Evolutionary conservation across 2,113 vertebrate genomes (phyloP).

Genomic region (Dicentrarchus labrax): DNA sequence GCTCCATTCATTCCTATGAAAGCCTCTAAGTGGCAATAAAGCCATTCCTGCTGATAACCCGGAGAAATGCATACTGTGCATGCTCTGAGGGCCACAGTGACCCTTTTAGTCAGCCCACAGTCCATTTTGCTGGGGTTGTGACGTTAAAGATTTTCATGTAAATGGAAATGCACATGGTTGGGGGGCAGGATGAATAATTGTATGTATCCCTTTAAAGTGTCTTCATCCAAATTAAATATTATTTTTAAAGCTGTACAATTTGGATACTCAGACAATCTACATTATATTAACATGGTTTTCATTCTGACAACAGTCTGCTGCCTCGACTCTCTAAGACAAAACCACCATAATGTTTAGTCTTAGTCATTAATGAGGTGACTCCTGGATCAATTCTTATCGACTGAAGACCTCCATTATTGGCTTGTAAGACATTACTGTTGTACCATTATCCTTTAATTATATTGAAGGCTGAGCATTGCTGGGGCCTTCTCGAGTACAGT

Average conservation of each 20-base stretch:
- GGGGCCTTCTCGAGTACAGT: conserved; percentile 36
- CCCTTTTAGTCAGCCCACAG: too few species aligned
- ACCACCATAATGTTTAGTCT: conserved; percentile 51
- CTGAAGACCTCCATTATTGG: conserved; percentile 71
- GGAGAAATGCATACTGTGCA: too few species aligned
- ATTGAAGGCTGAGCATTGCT: conserved; percentile 48
- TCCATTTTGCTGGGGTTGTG: too few species aligned
- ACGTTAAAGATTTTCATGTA: too few species aligned
- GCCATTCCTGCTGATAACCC: too few species aligned
- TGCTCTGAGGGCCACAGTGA: too few species aligned
- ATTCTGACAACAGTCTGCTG: conserved; percentile 18
- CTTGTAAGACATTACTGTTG: conserved; percentile 81
- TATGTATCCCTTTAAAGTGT: too few species aligned
- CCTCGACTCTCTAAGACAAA: conserved; percentile 51
- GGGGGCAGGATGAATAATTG: too few species aligned
- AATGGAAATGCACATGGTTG: too few species aligned
- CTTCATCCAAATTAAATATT: background rate
- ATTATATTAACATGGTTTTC: conserved; percentile 17
- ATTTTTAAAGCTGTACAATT: background rate
- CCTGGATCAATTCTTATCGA: conserved; percentile 78
- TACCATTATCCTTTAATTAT: conserved; percentile 81
- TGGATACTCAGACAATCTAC: background rate
- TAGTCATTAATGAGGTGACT: conserved; percentile 74
- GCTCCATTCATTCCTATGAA: too few species aligned
- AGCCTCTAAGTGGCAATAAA: too few species aligned